Percentiles rank a stretch among this genome's conserved stretches.
phyloP scores from a whole-genome alignment of 2,797 vertebrate genomes.

The Cynodonichthys magdalenae region DNA sequence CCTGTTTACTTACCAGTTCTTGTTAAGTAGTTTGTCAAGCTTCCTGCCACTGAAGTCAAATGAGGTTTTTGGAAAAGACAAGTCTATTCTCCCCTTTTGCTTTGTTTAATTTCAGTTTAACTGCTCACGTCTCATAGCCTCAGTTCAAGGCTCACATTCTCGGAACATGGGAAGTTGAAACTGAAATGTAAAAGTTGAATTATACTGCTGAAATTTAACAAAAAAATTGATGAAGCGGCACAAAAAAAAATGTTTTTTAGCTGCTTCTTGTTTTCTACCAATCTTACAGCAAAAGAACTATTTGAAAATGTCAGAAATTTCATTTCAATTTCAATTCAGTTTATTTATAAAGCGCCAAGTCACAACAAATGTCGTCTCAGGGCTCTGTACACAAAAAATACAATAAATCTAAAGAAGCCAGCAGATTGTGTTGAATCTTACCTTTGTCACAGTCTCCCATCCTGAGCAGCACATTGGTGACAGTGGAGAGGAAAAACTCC shows the following conservation, averaged over 20 bases:
- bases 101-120: not conserved
- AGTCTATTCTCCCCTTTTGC: not conserved
- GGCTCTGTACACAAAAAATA: too few relatives aligned
- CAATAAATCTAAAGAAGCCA: too few relatives aligned
- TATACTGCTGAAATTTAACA: not conserved
- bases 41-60: constrained; percentile 5
- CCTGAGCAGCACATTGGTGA: too few relatives aligned
- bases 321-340: too few relatives aligned
- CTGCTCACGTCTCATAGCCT: not conserved
- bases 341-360: too few relatives aligned
- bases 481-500: too few relatives aligned
- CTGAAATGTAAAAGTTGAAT: not conserved
- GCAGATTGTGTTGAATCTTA: too few relatives aligned
- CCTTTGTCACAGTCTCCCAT: too few relatives aligned
- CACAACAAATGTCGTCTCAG: too few relatives aligned
- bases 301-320: too few relatives aligned
- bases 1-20: not conserved
- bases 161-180: not conserved
- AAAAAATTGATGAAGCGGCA: not conserved
- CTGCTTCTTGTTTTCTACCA: constrained; percentile 12
- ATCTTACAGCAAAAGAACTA: not conserved
- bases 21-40: not conserved
- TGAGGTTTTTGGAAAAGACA: not conserved
- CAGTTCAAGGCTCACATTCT: not conserved
- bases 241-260: not conserved